phyloP scores from a whole-genome alignment of 2,113 vertebrate genomes.

The Microcebus griseorufus region DNA sequence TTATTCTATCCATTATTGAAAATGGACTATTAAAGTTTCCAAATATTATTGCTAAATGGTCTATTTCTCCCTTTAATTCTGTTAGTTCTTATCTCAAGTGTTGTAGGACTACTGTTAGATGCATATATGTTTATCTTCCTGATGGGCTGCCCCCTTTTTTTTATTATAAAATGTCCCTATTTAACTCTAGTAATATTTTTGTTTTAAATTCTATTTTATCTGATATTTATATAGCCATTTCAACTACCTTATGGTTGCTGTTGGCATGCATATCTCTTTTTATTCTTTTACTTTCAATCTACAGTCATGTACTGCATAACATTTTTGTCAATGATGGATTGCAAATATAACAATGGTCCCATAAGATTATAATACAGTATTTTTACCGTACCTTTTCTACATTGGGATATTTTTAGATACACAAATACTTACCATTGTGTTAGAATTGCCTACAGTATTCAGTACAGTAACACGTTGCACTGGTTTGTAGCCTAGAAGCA shows the following conservation, averaged over 20 bases:
- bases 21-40: not conserved
- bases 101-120: not conserved
- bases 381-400: not conserved
- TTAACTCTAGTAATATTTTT: not conserved
- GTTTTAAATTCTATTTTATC: not conserved
- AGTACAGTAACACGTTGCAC: not conserved
- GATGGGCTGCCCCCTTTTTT: not conserved
- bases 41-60: not conserved
- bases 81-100: not conserved
- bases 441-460: not conserved
- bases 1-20: not conserved
- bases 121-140: not conserved
- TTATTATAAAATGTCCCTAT: not conserved
- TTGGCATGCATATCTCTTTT: not conserved
- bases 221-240: not conserved
- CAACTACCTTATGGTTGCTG: not conserved
- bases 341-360: not conserved
- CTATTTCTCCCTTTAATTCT: not conserved
- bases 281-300: not conserved
- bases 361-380: not conserved
- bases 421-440: not conserved
- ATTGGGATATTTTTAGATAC: not conserved
- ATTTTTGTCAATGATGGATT: not conserved
- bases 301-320: not conserved
- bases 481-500: not conserved